A percentile compares a stretch with the other conserved stretches of the same genome.
phyloP scores from a whole-genome alignment of 1,140 invertebrate genomes.

The Phthorimaea operculella region DNA sequence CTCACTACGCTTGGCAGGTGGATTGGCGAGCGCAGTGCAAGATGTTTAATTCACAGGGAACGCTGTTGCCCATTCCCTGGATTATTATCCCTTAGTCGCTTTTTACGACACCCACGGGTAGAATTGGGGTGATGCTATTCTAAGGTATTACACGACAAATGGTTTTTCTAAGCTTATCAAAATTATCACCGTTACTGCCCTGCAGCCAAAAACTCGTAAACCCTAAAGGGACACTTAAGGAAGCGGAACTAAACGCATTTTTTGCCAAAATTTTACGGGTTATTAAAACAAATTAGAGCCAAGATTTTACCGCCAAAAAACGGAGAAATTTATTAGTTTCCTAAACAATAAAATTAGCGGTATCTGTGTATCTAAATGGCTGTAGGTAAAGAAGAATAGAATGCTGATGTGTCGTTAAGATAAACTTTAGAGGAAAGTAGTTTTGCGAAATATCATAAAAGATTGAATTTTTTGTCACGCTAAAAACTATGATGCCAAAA shows the following conservation, averaged over 20 bases:
- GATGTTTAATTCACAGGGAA: no score
- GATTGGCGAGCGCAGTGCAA: no score
- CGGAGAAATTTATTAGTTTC: conserved; percentile 50
- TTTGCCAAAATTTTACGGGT: conserved; percentile 42
- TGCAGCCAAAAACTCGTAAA: conserved; percentile 18
- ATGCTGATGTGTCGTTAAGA: conserved; percentile 38
- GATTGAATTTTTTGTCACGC: no score
- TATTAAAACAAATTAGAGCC: conserved; percentile 56
- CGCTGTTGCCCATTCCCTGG: no score
- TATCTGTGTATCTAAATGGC: conserved; percentile 46
- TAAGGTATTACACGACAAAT: no score
- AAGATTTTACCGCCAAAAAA: conserved; percentile 29
- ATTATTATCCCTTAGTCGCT: no score
- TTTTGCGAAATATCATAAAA: no score
- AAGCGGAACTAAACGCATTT: conserved; percentile 36
- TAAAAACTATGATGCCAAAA: no score
- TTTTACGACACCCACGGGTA: no score
- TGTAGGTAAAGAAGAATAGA: conserved; percentile 23
- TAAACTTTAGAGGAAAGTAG: conserved; percentile 13
- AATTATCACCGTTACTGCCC: conserved; percentile 6
- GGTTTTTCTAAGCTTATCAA: no score
- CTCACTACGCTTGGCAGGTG: no score
- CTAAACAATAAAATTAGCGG: conserved; percentile 46
- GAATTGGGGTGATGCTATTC: no score
- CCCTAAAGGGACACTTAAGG: conserved; percentile 32